Conservation (phyloP, 2,888 invertebrate species). For the Chymomyza fuscimana region DNA sequence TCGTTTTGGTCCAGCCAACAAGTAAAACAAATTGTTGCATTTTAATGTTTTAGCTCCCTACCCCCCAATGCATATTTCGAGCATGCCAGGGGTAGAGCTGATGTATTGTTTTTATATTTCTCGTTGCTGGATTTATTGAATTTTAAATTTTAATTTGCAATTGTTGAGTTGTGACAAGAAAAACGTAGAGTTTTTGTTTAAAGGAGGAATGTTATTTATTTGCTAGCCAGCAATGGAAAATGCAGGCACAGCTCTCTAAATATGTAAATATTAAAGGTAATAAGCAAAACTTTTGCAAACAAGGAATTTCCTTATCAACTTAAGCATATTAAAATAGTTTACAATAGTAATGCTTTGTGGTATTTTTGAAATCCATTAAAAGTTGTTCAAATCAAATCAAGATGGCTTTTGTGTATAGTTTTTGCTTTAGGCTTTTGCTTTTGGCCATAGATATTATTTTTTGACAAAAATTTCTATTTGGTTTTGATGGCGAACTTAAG, state of each 20-base stretch:
- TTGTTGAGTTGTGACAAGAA: conserved; percentile 25
- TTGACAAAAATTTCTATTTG: too few relatives aligned
- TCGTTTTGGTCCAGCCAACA: conserved; percentile 50
- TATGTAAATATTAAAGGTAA: neutral
- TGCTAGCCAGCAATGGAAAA: neutral
- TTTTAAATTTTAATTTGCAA: conserved; percentile 69
- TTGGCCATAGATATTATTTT: too few relatives aligned
- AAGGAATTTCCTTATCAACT: too few relatives aligned
- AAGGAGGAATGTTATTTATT: neutral
- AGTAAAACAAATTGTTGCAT: conserved; percentile 75
- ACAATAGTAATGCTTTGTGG: too few relatives aligned
- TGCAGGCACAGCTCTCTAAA: neutral
- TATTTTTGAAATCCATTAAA: too few relatives aligned
- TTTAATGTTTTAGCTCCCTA: conserved; percentile 54
- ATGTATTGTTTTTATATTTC: conserved; percentile 20
- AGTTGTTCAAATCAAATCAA: too few relatives aligned
- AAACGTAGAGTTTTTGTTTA: neutral
- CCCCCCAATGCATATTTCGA: conserved; percentile 30
- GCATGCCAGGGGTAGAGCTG: conserved; percentile 24
- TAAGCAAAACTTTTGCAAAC: too few relatives aligned
- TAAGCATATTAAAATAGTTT: too few relatives aligned
- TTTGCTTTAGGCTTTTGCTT: too few relatives aligned
- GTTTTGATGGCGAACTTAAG: too few relatives aligned
- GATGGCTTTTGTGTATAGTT: too few relatives aligned
- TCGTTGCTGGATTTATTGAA: conserved; percentile 63